Percentiles rank a stretch among this genome's conserved stretches.
These are phyloP conservation scores for Pangasianodon hypophthalmus DNA, from an alignment of 2,113 vertebrate species.

Conservation along the genomic window DNA sequence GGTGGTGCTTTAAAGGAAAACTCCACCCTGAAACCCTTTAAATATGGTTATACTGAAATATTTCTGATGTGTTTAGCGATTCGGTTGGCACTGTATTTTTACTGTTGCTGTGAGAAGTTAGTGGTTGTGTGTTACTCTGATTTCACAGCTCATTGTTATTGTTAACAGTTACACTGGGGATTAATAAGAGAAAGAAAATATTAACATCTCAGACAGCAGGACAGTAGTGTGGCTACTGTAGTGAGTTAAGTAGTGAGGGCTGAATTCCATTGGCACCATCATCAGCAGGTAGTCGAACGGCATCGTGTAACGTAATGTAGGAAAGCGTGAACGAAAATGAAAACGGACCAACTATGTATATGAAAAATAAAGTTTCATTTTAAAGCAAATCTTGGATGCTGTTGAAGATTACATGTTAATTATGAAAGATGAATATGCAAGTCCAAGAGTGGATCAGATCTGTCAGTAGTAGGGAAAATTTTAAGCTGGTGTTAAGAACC, in stretches of 20 bases:
- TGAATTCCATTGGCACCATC: background rate
- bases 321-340: no score
- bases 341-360: background rate
- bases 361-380: background rate
- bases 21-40: background rate
- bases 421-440: background rate
- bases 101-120: background rate
- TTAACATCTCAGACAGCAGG: background rate
- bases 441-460: background rate
- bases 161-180: no score
- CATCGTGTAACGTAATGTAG: no score
- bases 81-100: background rate
- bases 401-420: background rate
- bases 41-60: background rate
- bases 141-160: background rate
- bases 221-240: no score
- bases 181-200: no score
- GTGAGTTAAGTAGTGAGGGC: background rate
- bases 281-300: background rate
- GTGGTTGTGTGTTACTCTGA: background rate
- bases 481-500: background rate
- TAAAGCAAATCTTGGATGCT: background rate
- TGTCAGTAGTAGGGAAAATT: background rate
- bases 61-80: background rate
- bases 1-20: background rate